phyloP scores from a whole-genome alignment of 2,113 vertebrate species.

The Pseudorasbora parva region DNA sequence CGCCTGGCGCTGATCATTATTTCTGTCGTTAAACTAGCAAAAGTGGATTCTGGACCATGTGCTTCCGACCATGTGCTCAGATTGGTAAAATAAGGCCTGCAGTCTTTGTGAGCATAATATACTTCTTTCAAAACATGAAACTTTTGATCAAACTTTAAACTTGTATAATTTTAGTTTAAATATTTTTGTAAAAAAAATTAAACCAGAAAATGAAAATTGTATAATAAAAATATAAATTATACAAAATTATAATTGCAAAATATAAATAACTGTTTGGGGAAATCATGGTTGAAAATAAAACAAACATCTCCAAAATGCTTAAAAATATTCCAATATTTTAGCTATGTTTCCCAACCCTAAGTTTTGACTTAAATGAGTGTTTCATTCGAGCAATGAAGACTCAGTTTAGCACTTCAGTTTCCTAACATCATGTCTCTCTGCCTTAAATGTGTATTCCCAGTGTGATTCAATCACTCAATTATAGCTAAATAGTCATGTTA shows the following conservation, averaged over 20 bases:
- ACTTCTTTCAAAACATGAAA: no score
- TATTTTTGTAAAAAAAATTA: neutral
- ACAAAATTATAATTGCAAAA: no score
- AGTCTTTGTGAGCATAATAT: neutral
- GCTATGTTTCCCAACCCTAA: neutral
- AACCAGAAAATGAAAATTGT: neutral
- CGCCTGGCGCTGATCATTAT: no score
- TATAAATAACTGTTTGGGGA: no score
- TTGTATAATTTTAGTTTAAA: neutral
- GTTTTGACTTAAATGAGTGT: neutral
- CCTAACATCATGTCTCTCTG: neutral
- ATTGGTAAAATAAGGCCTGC: no score
- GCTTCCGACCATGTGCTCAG: no score
- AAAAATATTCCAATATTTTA: neutral
- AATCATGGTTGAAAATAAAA: no score
- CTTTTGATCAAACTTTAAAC: neutral
- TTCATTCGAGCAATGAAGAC: neutral
- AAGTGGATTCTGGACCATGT: no score
- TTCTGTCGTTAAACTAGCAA: no score
- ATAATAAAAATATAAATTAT: no score
- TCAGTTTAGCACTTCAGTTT: neutral
- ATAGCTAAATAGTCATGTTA: neutral
- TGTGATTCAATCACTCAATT: constrained; percentile 1
- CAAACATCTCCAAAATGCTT: neutral
- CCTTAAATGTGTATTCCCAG: constrained; percentile 5